Evolutionary conservation across 2,888 invertebrate genomes (phyloP), one percentile per base, ranked within the genome.

Genomic region (Sinohyriopsis cumingii): DNA sequence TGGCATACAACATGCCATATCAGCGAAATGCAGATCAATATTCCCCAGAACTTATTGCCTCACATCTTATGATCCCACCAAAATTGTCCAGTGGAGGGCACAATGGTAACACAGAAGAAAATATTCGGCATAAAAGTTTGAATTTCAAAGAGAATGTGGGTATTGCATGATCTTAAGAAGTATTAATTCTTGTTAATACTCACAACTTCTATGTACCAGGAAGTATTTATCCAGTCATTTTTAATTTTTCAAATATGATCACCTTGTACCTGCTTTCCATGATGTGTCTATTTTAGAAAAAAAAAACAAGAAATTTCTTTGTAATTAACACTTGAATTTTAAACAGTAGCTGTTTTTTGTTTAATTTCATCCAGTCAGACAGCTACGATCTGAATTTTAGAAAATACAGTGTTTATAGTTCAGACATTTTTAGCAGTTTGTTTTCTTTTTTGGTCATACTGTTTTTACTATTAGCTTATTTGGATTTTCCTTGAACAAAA

Each of bases 111-210:
- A 81, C 79, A 15, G 84, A 84, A 25, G 77, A 78, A 33, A 82
- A 83, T 59, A 80, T 86, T 33, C 71, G 81, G 70, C 84, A 84
- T 69, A 85, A 84, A 72, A 77, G 83, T 45, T 55, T 75, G 65
- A 45, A 45, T 45, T 79, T 86, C 69, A 86, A 85, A 60, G 86
- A 86, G 69, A 86, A 82, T 64, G 77, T 85, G 33, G 85, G 86
- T 6, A 84, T 86, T 64, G 86, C 86, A 63, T 86, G 77, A 82
- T 71, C 54, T 53, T 25, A 24, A 65, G 55, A 65, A 55, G 53
- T 63, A 24, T 63, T 63, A 24, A 53, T 63, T 45, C 45, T 45
- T 45, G 45, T 45, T 45, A 45, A 45, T 45, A 45, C 45, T 45
- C 45, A 45, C 45, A 45, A 1, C 45, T 45, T 45, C 45, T 45